These are phyloP conservation scores for Eutolmus rufibarbis DNA, from an alignment of 2,888 invertebrate species.

Conservation along the genomic window DNA sequence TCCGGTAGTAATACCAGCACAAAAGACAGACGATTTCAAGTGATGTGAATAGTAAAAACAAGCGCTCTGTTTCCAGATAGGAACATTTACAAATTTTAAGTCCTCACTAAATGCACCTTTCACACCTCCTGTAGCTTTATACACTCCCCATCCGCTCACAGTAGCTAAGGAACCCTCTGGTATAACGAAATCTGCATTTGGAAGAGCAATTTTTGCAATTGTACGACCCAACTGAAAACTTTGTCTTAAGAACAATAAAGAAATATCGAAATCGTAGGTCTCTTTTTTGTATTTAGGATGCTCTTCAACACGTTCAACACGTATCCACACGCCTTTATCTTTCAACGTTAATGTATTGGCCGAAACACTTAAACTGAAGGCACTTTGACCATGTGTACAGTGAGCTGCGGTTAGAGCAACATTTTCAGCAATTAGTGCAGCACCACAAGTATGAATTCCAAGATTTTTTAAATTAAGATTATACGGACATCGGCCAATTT, in stretches of 20 bases:
- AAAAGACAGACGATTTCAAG: neutral
- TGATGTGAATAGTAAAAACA: neutral
- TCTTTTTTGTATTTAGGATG: neutral
- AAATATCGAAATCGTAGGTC: neutral
- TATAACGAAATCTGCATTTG: neutral
- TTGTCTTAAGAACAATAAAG: neutral
- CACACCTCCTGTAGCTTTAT: neutral
- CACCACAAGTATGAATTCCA: neutral
- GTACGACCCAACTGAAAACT: neutral
- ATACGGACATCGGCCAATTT: neutral
- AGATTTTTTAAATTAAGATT: neutral
- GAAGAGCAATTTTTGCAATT: neutral
- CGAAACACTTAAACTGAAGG: neutral
- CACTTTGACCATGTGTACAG: neutral
- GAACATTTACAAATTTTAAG: neutral
- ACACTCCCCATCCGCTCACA: neutral
- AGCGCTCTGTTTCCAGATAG: neutral
- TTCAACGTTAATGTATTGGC: neutral
- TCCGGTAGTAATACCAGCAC: neutral
- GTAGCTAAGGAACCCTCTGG: neutral
- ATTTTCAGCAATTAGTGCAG: neutral
- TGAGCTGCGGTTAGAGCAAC: conserved; percentile 3
- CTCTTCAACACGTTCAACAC: neutral
- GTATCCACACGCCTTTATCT: neutral
- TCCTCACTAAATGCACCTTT: neutral